Base-by-base conservation (phyloP, 2,888 invertebrate genomes). In the Atethmia centrago region DNA sequence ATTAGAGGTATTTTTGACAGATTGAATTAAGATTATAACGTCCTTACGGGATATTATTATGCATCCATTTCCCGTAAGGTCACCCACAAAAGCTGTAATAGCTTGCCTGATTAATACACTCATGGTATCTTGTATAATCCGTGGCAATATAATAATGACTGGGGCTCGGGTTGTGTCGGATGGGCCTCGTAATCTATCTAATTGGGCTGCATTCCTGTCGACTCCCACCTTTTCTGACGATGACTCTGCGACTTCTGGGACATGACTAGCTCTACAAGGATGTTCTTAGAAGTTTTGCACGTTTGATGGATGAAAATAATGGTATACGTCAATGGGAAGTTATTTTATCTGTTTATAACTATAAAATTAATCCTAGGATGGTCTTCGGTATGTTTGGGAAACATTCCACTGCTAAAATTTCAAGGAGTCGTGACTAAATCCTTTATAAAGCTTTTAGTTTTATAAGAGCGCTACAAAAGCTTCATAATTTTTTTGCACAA, bases 161-260 rank as follows among this genome's bases (percentile, higher is more conserved):
- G 56, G 31, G 77, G 75, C 72, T 56, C 71, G 56, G 77, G 77
- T 78, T 83, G 87, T 84, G 86, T 82, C 79, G 81, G 83, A 85
- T 85, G 74, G 79, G 79, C 88, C 88, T 88, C 87, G 87, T 89
- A 88, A 87, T 89, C 88, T 87, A 79, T 89, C 89, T 95, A 94
- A 94, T 95, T 94, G 93, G 92, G 92, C 92, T 84, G 88, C 95
- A 95, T 95, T 95, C 94, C 94, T 87, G 71, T 76, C 86, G 79
- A 83, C 87, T 86, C 71, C 79, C 62, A 74, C 77, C 63, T 79
- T 67, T 70, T 70, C 71, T 51, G 51, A 25, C 71, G 80, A 88
- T 90, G 88, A 90, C 85, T 83, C 45, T 70, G 80, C 87, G 80
- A 75, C 88, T 88, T 88, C 72, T 66, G 67, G 74, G 53, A 69